Evolutionary conservation across 2,888 invertebrate genomes (phyloP), one percentile per base, ranked within the genome.

Genomic region (Calameuta filiformis): DNA sequence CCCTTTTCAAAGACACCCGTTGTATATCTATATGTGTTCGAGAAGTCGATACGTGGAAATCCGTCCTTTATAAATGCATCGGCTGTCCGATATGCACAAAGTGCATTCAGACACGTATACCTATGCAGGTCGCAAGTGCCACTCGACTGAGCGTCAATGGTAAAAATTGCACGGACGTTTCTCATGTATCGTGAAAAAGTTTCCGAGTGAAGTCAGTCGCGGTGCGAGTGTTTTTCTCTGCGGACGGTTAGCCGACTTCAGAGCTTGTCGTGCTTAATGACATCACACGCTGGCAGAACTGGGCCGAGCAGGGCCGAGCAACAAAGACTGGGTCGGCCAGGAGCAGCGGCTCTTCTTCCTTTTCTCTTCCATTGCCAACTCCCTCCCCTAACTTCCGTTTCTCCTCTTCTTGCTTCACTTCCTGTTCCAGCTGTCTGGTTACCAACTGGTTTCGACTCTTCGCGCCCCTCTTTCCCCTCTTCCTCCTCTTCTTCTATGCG

Each of bases 201-300:
- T 56, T 9, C 23, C 23, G 23, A 56, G 56, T 23, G 56, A 56
- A 56, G 15, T 56, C 56, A 56, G 56, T 23, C 56, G 56, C 56
- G 56, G 56, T 23, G 6, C 56, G 23, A 23, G 56, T 56, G 56
- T 23, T 56, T 56, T 2, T 56, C 15, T 30, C 35, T 12, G 73
- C 68, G 76, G 76, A 37, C 76, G 76, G 73, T 56, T 73, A 56
- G 73, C 73, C 73, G 56, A 77, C 76, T 77, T 77, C 76, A 77
- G 76, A 77, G 76, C 73, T 31, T 77, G 76, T 77, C 76, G 33
- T 11, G 73, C 35, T 73, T 77, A 77, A 77, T 40, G 68, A 40
- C 73, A 69, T 77, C 77, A 77, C 77, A 74, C 74, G 77, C 68
- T 68, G 73, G 68, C 34, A 35, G 77, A 73, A 77, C 73, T 74